Evolutionary conservation across 2,113 vertebrate species (phyloP).

Genomic region (Neopipo cinnamomea): DNA sequence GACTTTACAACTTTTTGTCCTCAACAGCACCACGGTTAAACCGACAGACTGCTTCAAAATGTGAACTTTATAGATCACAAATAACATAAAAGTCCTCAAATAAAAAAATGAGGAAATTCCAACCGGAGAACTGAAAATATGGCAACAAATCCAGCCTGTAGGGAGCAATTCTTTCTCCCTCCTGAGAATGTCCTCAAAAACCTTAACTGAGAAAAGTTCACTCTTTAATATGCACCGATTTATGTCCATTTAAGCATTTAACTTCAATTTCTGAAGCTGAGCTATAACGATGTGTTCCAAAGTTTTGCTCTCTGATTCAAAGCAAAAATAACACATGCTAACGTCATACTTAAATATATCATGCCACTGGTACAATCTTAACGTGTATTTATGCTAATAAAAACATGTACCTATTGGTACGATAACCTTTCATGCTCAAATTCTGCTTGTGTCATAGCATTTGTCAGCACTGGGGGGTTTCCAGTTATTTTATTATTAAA

Average conservation of each 20-base stretch:
- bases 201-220: not conserved
- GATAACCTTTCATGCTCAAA: constrained; percentile 37
- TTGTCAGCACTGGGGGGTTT: constrained; percentile 42
- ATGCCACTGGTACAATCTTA: not conserved
- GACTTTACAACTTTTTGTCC: not conserved
- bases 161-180: not conserved
- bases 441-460: constrained; percentile 17
- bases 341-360: constrained; percentile 25
- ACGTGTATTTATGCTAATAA: not conserved
- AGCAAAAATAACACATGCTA: constrained; percentile 24
- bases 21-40: not conserved
- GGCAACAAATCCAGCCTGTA: not conserved
- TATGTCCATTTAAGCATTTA: not conserved
- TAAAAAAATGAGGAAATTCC: not conserved
- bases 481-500: constrained; percentile 40
- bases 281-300: not conserved
- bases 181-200: not conserved
- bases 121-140: not conserved
- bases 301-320: not conserved
- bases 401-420: not conserved
- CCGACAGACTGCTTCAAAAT: not conserved
- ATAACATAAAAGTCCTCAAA: not conserved
- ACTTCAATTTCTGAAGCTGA: constrained; percentile 19
- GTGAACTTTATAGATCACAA: not conserved
- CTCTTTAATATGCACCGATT: not conserved